A percentile compares a stretch with the other conserved stretches of the same genome.
These are phyloP conservation scores for Nicator chloris DNA, from an alignment of 2,113 vertebrate species.

Conservation along the genomic window DNA sequence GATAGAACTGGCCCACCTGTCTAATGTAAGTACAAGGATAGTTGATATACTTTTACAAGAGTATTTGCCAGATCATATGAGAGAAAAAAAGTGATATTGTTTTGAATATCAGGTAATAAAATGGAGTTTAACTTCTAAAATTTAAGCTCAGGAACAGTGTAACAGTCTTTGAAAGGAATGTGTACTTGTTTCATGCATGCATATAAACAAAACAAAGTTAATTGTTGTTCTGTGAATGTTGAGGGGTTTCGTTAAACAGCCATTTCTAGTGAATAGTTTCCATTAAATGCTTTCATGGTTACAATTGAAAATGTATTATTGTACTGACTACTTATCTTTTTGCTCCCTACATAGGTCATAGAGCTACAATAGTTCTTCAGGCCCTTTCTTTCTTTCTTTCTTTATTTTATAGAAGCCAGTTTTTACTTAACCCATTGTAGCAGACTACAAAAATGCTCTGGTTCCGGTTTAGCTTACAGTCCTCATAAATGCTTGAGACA, in stretches of 20 bases:
- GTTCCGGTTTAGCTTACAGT: background rate
- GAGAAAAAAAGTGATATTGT: background rate
- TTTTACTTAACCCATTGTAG: background rate
- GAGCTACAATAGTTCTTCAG: background rate
- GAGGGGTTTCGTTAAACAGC: background rate
- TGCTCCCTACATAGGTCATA: background rate
- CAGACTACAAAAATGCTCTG: background rate
- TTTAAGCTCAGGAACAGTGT: background rate
- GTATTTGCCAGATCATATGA: background rate
- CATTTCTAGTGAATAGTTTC: background rate
- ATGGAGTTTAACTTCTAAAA: background rate
- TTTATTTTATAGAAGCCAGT: background rate
- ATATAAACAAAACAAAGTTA: background rate
- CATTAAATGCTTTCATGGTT: background rate
- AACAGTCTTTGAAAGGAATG: background rate
- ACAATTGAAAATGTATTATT: background rate
- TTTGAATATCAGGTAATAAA: background rate
- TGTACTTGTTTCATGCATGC: background rate
- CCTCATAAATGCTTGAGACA: background rate
- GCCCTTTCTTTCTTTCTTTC: background rate
- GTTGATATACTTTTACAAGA: background rate
- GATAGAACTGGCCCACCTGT: conserved; percentile 94
- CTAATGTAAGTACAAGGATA: conserved; percentile 85
- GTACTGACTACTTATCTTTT: background rate
- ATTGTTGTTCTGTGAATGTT: background rate